Evolutionary conservation across 2,113 vertebrate genomes (phyloP).

Genomic region (Rafetus swinhoei): DNA sequence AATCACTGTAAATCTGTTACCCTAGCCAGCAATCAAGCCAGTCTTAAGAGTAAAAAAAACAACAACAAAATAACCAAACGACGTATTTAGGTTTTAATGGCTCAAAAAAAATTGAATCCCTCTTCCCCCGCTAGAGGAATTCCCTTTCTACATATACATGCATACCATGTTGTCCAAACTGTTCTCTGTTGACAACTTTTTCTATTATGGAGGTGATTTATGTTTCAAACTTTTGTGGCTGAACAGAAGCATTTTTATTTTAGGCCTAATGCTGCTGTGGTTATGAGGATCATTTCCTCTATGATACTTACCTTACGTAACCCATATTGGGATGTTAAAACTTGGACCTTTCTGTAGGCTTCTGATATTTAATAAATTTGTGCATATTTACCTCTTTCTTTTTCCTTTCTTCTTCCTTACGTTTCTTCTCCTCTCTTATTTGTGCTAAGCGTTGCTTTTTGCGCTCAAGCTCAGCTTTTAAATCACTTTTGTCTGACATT

Average conservation of each 20-base stretch:
- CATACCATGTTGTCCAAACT: conserved; percentile 40
- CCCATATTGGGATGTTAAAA: not conserved
- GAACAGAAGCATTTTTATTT: conserved; percentile 45
- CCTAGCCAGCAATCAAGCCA: conserved; percentile 70
- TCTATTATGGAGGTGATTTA: conserved; percentile 3
- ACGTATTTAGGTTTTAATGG: conserved; percentile 57
- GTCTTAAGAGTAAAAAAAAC: conserved; percentile 48
- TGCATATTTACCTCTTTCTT: conserved; percentile 91
- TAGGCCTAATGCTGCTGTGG: not conserved
- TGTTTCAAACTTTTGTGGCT: conserved; percentile 22
- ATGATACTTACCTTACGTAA: not conserved
- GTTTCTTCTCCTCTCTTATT: conserved; percentile 98
- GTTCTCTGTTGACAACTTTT: not conserved
- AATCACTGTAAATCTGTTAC: conserved; percentile 64
- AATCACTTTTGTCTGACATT: conserved; percentile 98
- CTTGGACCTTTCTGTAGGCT: not conserved
- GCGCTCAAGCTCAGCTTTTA: conserved; percentile 98
- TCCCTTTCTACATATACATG: conserved; percentile 4
- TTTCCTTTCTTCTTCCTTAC: conserved; percentile 98
- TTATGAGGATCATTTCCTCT: conserved; percentile 9
- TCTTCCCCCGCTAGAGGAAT: conserved; percentile 25
- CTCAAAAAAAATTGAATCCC: conserved; percentile 1
- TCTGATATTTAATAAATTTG: not conserved
- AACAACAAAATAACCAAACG: not conserved
- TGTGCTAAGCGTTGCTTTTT: conserved; percentile 98